Evolutionary conservation across 2,797 vertebrate genomes (phyloP).

Genomic region (Tapirus indicus): DNA sequence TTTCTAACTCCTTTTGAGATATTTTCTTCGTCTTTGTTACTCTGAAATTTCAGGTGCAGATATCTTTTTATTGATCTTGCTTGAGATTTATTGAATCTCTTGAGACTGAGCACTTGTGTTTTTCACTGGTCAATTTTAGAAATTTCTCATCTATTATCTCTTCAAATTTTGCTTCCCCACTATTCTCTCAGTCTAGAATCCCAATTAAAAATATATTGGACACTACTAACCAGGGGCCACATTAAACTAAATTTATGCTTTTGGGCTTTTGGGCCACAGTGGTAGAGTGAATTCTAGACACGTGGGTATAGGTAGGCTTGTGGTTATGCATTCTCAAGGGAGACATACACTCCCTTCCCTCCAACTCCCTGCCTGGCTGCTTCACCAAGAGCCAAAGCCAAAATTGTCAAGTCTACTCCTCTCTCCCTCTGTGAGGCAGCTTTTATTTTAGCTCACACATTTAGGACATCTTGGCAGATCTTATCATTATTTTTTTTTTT

Average conservation of each 20-base stretch:
- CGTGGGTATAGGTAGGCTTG: background rate
- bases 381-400: background rate
- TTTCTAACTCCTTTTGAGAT: background rate
- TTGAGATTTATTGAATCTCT: background rate
- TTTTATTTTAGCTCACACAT: slow-evolving; percentile 4
- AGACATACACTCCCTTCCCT: background rate
- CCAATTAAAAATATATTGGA: background rate
- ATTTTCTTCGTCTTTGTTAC: background rate
- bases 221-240: background rate
- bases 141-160: background rate
- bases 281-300: background rate
- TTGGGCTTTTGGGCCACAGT: background rate
- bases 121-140: background rate
- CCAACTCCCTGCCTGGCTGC: background rate
- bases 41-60: background rate
- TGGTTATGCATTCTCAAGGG: background rate
- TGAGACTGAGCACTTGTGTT: background rate
- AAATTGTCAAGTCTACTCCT: background rate
- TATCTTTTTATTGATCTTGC: background rate
- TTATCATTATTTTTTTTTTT: background rate
- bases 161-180: background rate
- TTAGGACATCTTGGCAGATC: background rate
- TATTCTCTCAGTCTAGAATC: background rate
- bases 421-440: background rate
- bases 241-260: slow-evolving; percentile 5